Evolutionary conservation across 2,797 vertebrate genomes (phyloP).

Genomic region (Chiroxiphia lanceolata): DNA sequence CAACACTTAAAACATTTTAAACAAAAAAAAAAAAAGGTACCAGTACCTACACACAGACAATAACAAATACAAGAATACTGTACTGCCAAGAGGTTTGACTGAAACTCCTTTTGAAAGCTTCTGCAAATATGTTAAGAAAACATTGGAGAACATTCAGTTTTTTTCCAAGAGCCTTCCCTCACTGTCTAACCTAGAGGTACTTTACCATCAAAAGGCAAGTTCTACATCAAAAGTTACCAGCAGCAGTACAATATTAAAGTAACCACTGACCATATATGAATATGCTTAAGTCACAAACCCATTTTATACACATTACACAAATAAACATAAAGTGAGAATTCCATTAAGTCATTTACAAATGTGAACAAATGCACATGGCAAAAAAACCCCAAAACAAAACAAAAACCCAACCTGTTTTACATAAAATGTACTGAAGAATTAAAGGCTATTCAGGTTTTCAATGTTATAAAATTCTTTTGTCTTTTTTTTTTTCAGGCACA

Average conservation of each 20-base stretch:
- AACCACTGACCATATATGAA: slow-evolving; percentile 87
- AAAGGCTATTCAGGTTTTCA: slow-evolving; percentile 85
- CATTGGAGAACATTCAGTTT: slow-evolving; percentile 76
- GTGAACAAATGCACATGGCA: slow-evolving; percentile 87
- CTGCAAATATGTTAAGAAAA: slow-evolving; percentile 78
- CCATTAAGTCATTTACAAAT: slow-evolving; percentile 87
- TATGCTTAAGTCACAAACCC: slow-evolving; percentile 89
- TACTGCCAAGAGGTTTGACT: slow-evolving; percentile 92
- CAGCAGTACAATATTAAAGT: slow-evolving; percentile 92
- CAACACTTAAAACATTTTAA: slow-evolving; percentile 91
- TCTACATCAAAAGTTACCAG: slow-evolving; percentile 83
- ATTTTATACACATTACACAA: slow-evolving; percentile 86
- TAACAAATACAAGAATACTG: slow-evolving; percentile 88
- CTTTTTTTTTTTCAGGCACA: slow-evolving; percentile 85
- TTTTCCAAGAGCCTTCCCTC: slow-evolving; percentile 76
- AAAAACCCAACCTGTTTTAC: slow-evolving; percentile 75
- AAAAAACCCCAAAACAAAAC: slow-evolving; percentile 74
- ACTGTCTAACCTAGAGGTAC: slow-evolving; percentile 74
- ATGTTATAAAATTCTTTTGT: slow-evolving; percentile 85
- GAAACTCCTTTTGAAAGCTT: slow-evolving; percentile 83
- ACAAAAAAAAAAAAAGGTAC: slow-evolving; percentile 89
- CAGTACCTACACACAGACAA: slow-evolving; percentile 95
- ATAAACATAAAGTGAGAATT: slow-evolving; percentile 86
- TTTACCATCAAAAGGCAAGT: slow-evolving; percentile 76
- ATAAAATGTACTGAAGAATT: slow-evolving; percentile 80